phyloP scores from a whole-genome alignment of 2,888 invertebrate species.

The Dryobota labecula region DNA sequence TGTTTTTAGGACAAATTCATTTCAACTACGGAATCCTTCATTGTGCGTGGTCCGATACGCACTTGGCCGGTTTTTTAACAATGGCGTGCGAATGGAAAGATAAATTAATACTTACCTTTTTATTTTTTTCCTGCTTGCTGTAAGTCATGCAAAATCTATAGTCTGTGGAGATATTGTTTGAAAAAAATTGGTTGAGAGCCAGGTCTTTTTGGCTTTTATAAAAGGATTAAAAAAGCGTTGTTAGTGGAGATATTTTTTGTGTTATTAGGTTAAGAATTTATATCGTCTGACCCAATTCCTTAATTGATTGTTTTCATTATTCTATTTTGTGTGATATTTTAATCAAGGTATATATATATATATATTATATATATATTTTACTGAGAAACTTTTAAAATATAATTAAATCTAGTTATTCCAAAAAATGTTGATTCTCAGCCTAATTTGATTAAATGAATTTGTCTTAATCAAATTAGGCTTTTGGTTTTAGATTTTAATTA shows the following conservation, averaged over 20 bases:
- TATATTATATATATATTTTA: too few relatives aligned
- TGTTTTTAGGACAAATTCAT: too few relatives aligned
- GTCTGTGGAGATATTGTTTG: slow-evolving; percentile 19
- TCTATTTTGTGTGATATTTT: not conserved
- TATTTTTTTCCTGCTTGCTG: slow-evolving; percentile 25
- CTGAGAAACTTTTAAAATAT: not conserved
- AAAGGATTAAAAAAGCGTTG: slow-evolving; percentile 28
- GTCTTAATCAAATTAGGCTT: too few relatives aligned
- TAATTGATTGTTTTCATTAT: not conserved
- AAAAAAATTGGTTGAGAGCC: slow-evolving; percentile 38
- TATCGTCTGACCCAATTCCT: not conserved
- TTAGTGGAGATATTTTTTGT: slow-evolving; percentile 4
- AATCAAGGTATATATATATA: not conserved
- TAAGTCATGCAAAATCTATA: slow-evolving; percentile 33
- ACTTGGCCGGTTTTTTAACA: too few relatives aligned
- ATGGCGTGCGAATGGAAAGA: slow-evolving; percentile 49
- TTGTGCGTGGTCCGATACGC: too few relatives aligned
- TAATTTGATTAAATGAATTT: too few relatives aligned
- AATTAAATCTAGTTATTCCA: not conserved
- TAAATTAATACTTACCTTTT: slow-evolving; percentile 52
- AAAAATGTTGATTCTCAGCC: too few relatives aligned
- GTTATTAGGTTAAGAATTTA: not conserved
- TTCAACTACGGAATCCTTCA: too few relatives aligned
- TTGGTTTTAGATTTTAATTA: too few relatives aligned
- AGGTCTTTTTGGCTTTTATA: slow-evolving; percentile 14